Base-by-base conservation (phyloP, 1,140 invertebrate species). In the Coelopa frigida region DNA sequence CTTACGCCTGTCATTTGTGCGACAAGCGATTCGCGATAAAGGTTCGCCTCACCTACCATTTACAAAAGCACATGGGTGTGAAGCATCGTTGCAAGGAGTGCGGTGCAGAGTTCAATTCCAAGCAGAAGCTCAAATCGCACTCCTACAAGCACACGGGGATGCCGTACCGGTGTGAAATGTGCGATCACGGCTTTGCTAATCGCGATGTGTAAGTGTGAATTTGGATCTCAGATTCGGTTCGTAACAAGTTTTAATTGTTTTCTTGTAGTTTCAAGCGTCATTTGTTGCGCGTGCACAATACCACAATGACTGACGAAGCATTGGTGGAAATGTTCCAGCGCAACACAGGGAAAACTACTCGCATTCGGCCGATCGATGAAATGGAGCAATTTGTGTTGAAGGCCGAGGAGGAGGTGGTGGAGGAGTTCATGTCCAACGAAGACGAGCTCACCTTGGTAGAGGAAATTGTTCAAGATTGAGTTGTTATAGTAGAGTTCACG, bases 21-120 rank as follows among this genome's bases (percentile, higher is more conserved):
- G 44, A 47, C 5, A 51, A 51, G 24, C 44, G 44, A 43, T 51
- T 51, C 40, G 44, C 49, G 5, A 51, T 51, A 14, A 51, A 51
- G 15, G 49, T 46, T 7, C 38, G 49, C 0, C 33, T 51, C 0
- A 51, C 49, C 3, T 51, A 51, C 39, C 49, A 51, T 47, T 23
- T 51, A 23, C 44, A 46, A 18, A 51, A 51, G 23, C 49, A 51
- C n/a, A 37, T 39, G 23, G 49, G 49, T 20, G 15, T 46, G 8
- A 47, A 47, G n/a, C 44, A 44, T 39, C 20, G 26, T 18, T 51
- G 49, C 11, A 47, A 51, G 18, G 44, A 51, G 26, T 51, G 49
- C 26, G 24, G 20, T 32, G 40, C 39, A 1, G 45, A 43, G 27
- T 51, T 51, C 22, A 47, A 46, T 46, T 47, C 44, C 6, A 47